phyloP scores from a whole-genome alignment of 2,888 invertebrate genomes.

The Eupithecia vulgata region DNA sequence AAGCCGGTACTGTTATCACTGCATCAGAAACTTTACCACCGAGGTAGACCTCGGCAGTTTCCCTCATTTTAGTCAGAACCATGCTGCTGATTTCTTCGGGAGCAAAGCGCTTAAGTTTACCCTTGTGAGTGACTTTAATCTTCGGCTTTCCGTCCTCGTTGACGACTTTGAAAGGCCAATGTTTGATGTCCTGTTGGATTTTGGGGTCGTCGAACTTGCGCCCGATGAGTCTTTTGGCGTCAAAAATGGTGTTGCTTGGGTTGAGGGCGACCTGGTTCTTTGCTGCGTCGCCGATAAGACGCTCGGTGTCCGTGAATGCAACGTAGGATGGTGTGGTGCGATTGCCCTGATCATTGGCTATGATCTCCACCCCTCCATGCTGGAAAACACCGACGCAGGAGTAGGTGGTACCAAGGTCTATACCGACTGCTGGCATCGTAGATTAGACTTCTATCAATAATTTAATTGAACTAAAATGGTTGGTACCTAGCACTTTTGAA shows the following conservation, averaged over 20 bases:
- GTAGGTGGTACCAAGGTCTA: constrained; percentile 83
- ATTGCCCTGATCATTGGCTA: constrained; percentile 87
- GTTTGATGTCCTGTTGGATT: constrained; percentile 90
- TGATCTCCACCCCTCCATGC: constrained; percentile 90
- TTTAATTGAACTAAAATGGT: background rate
- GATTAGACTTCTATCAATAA: background rate
- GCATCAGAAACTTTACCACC: constrained; percentile 87
- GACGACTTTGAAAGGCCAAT: constrained; percentile 92
- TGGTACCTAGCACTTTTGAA: background rate
- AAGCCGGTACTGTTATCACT: constrained; percentile 92
- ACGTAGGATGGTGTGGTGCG: constrained; percentile 90
- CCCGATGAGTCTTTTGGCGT: constrained; percentile 92
- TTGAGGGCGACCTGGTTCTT: constrained; percentile 89
- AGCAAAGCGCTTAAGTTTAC: constrained; percentile 85
- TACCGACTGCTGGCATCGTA: constrained; percentile 78
- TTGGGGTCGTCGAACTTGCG: constrained; percentile 89
- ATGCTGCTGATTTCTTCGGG: constrained; percentile 90
- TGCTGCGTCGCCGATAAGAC: constrained; percentile 87
- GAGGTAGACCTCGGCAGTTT: constrained; percentile 88
- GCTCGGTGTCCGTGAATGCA: constrained; percentile 86
- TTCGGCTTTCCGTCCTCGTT: constrained; percentile 87
- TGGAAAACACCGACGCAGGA: constrained; percentile 81
- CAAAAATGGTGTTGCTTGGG: constrained; percentile 90
- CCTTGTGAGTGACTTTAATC: constrained; percentile 86
- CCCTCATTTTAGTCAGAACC: constrained; percentile 83